Conservation (phyloP, 2,888 invertebrate genomes). For the Eudasyphora cyanicolor region DNA sequence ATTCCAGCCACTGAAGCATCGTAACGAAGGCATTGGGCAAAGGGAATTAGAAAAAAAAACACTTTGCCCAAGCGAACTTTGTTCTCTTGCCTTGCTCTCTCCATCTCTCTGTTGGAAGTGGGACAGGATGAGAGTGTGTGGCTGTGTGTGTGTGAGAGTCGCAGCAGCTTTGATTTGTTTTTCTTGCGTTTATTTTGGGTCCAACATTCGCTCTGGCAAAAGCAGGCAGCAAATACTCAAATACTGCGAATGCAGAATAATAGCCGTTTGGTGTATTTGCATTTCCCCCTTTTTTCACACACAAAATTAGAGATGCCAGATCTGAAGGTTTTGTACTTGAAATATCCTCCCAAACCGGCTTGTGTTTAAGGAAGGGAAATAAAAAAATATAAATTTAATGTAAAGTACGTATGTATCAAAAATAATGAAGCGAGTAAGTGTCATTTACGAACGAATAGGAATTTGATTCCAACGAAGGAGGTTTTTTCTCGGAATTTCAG, state of each 20-base stretch:
- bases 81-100: slow-evolving; percentile 14
- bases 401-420: too few relatives aligned
- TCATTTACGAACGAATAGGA: too few relatives aligned
- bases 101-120: slow-evolving; percentile 23
- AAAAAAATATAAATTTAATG: too few relatives aligned
- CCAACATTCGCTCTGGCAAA: slow-evolving; percentile 13
- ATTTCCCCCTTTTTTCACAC: slow-evolving; percentile 48
- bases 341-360: too few relatives aligned
- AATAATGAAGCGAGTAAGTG: too few relatives aligned
- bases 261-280: slow-evolving; percentile 49
- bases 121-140: background rate
- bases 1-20: background rate
- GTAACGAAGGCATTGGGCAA: slow-evolving; percentile 57
- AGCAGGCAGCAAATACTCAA: background rate
- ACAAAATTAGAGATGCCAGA: background rate
- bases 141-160: slow-evolving; percentile 31
- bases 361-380: too few relatives aligned
- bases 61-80: slow-evolving; percentile 6
- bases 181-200: slow-evolving; percentile 15
- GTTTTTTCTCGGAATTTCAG: too few relatives aligned
- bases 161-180: slow-evolving; percentile 27
- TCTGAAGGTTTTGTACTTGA: too few relatives aligned
- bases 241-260: slow-evolving; percentile 57
- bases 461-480: too few relatives aligned
- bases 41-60: slow-evolving; percentile 37